These are phyloP conservation scores for Diadegma fenestrale DNA, from an alignment of 2,888 invertebrate species.

Conservation along the genomic window DNA sequence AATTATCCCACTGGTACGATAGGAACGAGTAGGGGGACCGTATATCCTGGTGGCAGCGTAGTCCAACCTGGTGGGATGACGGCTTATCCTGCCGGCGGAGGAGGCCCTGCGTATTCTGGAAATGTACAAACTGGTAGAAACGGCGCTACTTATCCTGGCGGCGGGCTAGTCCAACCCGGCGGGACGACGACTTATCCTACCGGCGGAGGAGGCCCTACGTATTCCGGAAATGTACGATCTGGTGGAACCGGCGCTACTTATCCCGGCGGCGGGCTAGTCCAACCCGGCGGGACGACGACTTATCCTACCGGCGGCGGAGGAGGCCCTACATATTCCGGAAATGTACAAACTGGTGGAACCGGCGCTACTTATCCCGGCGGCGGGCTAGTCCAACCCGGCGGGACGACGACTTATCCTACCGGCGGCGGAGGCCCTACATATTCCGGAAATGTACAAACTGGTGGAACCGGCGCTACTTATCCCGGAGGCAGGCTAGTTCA, in stretches of 20 bases:
- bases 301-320: constrained; percentile 45
- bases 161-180: no score
- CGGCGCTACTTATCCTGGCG: constrained; percentile 59
- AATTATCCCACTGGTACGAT: not conserved
- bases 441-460: constrained; percentile 55
- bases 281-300: constrained; percentile 42
- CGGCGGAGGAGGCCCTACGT: constrained; percentile 62
- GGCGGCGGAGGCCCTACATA: constrained; percentile 63
- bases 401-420: constrained; percentile 58
- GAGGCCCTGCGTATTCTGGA: constrained; percentile 23
- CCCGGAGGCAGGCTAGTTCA: constrained; percentile 64
- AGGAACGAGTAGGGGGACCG: constrained; percentile 42
- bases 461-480: constrained; percentile 31
- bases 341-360: not conserved
- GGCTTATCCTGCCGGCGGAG: no score
- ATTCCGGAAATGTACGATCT: constrained; percentile 59
- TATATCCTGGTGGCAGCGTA: constrained; percentile 53
- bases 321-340: constrained; percentile 17
- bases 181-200: constrained; percentile 57
- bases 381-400: no score
- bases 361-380: constrained; percentile 61
- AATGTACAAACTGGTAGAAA: not conserved
- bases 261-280: constrained; percentile 66
- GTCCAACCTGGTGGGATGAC: constrained; percentile 26
- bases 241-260: constrained; percentile 24